Evolutionary conservation across 2,888 invertebrate species (phyloP).

Genomic region (Andrena minutula): DNA sequence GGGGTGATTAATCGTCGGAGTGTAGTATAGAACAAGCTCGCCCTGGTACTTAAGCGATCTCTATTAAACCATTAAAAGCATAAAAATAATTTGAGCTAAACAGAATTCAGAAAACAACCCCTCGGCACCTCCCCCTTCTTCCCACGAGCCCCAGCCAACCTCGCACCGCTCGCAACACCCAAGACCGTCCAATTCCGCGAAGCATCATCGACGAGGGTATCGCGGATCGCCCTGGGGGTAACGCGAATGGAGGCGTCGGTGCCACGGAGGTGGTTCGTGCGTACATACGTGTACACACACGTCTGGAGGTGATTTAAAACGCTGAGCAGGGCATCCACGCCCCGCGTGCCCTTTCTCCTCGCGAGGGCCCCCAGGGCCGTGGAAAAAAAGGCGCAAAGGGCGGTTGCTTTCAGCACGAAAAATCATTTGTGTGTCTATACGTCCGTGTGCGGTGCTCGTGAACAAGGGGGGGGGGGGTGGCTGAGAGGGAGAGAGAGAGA

Average conservation of each 20-base stretch:
- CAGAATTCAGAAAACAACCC: too few relatives aligned
- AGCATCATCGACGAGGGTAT: slow-evolving; percentile 18
- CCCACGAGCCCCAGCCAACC: not conserved
- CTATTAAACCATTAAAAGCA: too few relatives aligned
- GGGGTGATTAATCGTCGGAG: slow-evolving; percentile 29
- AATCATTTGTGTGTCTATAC: slow-evolving; percentile 57
- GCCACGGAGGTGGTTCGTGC: slow-evolving; percentile 44
- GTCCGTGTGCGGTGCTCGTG: not conserved
- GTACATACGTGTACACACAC: slow-evolving; percentile 16
- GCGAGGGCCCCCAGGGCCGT: slow-evolving; percentile 63
- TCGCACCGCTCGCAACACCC: not conserved
- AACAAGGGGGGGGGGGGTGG: not conserved
- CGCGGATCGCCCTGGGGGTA: slow-evolving; percentile 25
- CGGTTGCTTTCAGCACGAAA: slow-evolving; percentile 70
- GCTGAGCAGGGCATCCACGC: slow-evolving; percentile 78
- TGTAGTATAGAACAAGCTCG: not conserved
- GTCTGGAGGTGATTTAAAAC: slow-evolving; percentile 83
- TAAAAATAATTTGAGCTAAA: too few relatives aligned
- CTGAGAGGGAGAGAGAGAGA: not conserved
- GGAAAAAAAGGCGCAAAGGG: slow-evolving; percentile 61
- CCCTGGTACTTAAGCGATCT: too few relatives aligned
- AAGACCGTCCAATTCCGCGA: slow-evolving; percentile 15
- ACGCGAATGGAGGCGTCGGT: slow-evolving; percentile 59
- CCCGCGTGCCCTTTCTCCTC: slow-evolving; percentile 69
- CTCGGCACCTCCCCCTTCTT: not conserved